Base-by-base conservation (phyloP, 2,888 invertebrate species). In the Oligia strigilis region DNA sequence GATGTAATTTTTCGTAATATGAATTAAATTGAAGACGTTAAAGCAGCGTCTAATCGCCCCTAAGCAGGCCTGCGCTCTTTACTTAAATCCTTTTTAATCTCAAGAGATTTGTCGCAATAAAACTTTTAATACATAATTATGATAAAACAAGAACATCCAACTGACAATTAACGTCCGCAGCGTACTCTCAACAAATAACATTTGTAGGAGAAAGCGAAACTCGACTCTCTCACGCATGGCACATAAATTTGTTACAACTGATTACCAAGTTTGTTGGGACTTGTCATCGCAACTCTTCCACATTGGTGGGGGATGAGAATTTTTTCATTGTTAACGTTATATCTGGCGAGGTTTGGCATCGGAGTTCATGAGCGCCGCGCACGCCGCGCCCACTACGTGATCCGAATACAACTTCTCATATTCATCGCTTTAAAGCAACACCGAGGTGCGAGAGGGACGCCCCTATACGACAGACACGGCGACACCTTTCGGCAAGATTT, bases 191-290 rank as follows among this genome's bases (percentile, higher is more conserved):
- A 89, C 84, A 90, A 90, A 87, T 89, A 86, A 85, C 90, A 86
- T 83, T 87, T 83, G 83, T 81, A 78, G 72, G 79, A 77, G 90
- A 88, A 87, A 90, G 49, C 86, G 89, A 89, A 90, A 91, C 87
- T 88, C 87, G 87, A 86, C 87, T 87, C 88, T 92, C 89, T 92
- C 96, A 96, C 97, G 96, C 96, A 93, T 95, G 88, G 90, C 90
- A 94, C 95, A 95, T 96, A 96, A 96, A 96, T 97, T 96, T 93
- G 95, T 96, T 95, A 95, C 94, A 96, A 95, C 96, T 96, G 96
- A 96, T 97, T 96, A 96, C 94, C 92, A 96, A 97, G 93, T 97
- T 96, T 92, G 92, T 90, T 93, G 91, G 92, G 92, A 94, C 93
- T 95, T 96, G 96, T 97, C 96, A 95, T 95, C 96, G 88, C 96